Base-by-base conservation (phyloP, 2,888 invertebrate genomes). In the Synanthedon andrenaeformis region DNA sequence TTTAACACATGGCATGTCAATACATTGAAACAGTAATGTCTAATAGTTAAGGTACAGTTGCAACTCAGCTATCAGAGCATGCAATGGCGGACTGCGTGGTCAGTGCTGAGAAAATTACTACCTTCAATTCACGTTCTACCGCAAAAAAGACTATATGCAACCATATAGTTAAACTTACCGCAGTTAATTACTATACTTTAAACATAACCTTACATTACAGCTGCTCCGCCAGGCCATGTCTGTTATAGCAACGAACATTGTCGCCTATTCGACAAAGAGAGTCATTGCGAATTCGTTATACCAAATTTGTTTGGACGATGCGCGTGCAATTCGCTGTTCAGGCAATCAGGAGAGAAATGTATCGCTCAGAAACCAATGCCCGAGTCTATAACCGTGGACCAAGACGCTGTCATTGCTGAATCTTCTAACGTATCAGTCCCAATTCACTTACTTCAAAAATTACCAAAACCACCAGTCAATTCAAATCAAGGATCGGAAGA, bases 221-320 rank as follows among this genome's bases (percentile, higher is more conserved):
- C 96, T 65, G 94, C 96, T 17, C 91, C 92, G 69, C 92, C 95
- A 41, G 94, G 95, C 55, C 93, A 95, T 64, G 94, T 96, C 45
- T 97, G 96, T 76, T 95, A 96, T 82, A 95, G 94, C 70, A 94
- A 96, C 75, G 93, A 93, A 57, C 96, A 96, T 76, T 97, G 96
- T 74, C 91, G 92, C 57, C 89, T 96, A 68, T 94, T 93, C 90
- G 94, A 94, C 65, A 90, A 89, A 58, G 92, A 94, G 70, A 94
- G 94, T 59, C 94, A 95, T 69, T 97, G 96, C 69, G 95, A 96
- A 77, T 96, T 94, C 74, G 90, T 96, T 53, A 95, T 97, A 62
- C 95, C 95, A 35, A 94, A 96, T 75, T 90, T 96, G 11, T 96
- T 96, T 72, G 96, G 96, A 51, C 91, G 95, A 68, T 97, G 96